Base-by-base conservation (phyloP, 2,888 invertebrate genomes). In the Acleris laterana region DNA sequence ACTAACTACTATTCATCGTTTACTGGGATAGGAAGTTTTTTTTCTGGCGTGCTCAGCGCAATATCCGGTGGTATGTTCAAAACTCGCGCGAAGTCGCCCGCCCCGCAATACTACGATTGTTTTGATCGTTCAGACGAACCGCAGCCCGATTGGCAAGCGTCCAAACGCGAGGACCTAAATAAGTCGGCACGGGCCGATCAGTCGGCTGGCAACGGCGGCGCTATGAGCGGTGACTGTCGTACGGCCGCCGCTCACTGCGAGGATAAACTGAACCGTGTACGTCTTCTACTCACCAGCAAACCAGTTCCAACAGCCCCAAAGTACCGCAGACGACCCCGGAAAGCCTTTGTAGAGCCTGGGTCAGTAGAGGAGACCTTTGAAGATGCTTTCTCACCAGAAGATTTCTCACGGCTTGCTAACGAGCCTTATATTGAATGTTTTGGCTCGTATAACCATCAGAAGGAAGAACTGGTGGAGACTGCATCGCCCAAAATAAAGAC, bases 331-430 rank as follows among this genome's bases (percentile, higher is more conserved):
- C 72, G 83, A 17, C 83, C 84, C 0, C 82, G 78, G 62, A 85
- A 78, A 67, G 77, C 77, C 5, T 87, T 87, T 69, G 80, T 87
- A n/a, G 87, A 90, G 56, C 72, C 85, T 0, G 72, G 77, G 32
- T 83, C 84, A 0, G 77, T 86, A 0, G 85, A 86, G 70, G 89
- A 91, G 19, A 74, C 74, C 48, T 90, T 85, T 69, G 88, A 88
- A 78, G 90, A 90, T 80, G 89, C 90, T 5, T 85, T 89, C 55
- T 72, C 81, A 0, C 79, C 84, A 0, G 90, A 91, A 71, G 86
- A 88, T 74, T 83, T 87, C 69, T 77, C 81, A 48, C 77, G 70
- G n/a, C 71, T 85, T 17, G 72, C 85, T 0, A 81, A 81, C 58
- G 75, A 82, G 7, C 72, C 79, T 0, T 77, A 72, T 60, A 72